Percentiles rank a stretch among this genome's conserved stretches.
phyloP scores from a whole-genome alignment of 2,797 vertebrate species.

The Chloroceryle inda region DNA sequence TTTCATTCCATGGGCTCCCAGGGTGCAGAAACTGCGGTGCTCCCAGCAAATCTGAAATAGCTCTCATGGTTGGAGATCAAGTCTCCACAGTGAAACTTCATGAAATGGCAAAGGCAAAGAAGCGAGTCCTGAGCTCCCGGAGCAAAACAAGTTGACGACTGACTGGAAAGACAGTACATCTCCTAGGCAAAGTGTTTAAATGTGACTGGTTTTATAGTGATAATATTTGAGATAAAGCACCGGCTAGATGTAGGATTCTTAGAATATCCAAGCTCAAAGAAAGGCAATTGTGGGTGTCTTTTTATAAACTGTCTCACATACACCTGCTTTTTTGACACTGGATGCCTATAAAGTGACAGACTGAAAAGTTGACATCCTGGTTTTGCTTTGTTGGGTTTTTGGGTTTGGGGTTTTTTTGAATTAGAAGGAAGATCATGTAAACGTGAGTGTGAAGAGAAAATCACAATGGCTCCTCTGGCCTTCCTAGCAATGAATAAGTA shows the following conservation, averaged over 20 bases:
- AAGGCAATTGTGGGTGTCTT: neutral
- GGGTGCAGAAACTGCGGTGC: neutral
- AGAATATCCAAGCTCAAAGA: neutral
- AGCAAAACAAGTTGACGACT: neutral
- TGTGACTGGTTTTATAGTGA: neutral
- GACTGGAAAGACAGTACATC: neutral
- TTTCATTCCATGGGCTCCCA: conserved; percentile 9
- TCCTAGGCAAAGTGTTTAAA: neutral
- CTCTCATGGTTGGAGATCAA: conserved; percentile 36
- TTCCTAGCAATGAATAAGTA: neutral
- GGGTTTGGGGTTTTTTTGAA: neutral
- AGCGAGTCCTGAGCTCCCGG: neutral
- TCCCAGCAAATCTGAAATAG: conserved; percentile 39
- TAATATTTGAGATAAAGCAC: neutral
- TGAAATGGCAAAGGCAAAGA: neutral
- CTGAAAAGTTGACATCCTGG: conserved; percentile 22
- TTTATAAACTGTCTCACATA: neutral
- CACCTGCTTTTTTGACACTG: neutral
- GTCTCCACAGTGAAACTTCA: neutral
- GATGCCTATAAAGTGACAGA: conserved; percentile 53
- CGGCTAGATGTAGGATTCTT: neutral
- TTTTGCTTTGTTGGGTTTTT: neutral
- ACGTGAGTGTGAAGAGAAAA: neutral
- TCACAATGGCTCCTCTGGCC: neutral
- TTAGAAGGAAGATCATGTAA: conserved; percentile 39